phyloP scores from a whole-genome alignment of 1,140 invertebrate species.

The Chymomyza costata region DNA sequence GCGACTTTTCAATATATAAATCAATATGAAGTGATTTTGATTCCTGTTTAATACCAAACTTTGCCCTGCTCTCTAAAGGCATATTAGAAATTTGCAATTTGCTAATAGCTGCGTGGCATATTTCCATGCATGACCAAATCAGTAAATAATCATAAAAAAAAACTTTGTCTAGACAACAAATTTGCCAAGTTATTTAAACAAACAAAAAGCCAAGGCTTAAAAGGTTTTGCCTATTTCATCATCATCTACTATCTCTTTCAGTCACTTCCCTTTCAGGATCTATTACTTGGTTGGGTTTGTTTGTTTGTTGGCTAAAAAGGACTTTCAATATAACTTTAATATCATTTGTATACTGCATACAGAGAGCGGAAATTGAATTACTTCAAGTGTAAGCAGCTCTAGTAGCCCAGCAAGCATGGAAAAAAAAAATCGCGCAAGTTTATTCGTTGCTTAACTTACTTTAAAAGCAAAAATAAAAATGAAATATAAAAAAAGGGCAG shows the following conservation, averaged over 20 bases:
- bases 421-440: neutral
- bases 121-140: constrained; percentile 41
- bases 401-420: constrained; percentile 7
- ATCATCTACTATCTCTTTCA: constrained; percentile 3
- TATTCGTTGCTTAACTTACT: neutral
- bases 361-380: constrained; percentile 56
- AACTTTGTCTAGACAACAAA: constrained; percentile 53
- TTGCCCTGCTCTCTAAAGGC: too few relatives aligned
- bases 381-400: constrained; percentile 33
- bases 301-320: constrained; percentile 32
- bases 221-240: constrained; percentile 46
- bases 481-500: too few relatives aligned
- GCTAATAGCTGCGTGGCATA: constrained; percentile 56
- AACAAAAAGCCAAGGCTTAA: constrained; percentile 38
- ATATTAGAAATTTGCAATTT: constrained; percentile 63
- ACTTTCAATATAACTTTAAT: constrained; percentile 64
- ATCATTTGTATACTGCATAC: constrained; percentile 38
- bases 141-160: too few relatives aligned
- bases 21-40: too few relatives aligned
- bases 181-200: constrained; percentile 22
- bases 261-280: constrained; percentile 6
- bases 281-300: constrained; percentile 19
- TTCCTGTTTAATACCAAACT: too few relatives aligned
- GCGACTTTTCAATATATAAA: too few relatives aligned
- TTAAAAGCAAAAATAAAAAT: constrained; percentile 20